Base-by-base conservation (phyloP, 2,113 vertebrate genomes). In the Actinemys pallida region DNA sequence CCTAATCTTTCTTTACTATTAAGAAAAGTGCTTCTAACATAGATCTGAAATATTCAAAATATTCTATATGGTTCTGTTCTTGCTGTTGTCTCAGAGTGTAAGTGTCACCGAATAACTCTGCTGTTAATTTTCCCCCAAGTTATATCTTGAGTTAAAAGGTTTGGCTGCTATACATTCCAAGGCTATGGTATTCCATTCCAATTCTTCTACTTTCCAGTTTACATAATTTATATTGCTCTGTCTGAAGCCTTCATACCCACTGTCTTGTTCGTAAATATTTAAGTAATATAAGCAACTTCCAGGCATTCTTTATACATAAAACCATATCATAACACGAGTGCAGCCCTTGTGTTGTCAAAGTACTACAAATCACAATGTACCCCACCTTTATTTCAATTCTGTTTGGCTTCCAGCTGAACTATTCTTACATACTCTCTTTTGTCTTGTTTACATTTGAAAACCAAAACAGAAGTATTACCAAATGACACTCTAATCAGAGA, bases 141-240 rank as follows among this genome's bases (percentile, higher is more conserved):
- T 96, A 87, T 80, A 94, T 94, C 87, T 83, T 79, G 57, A 94
- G 81, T 88, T 96, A 52, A 94, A 96, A 95, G 84, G 57, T 25
- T 47, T 79, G 86, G 39, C 79, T 93, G 50, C 84, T 97, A 75
- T 93, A 93, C 86, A 82, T 97, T 96, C 96, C 88, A 97, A 97
- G 93, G 96, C 4, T 97, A 80, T 83, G 65, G 78, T 78, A 88
- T 94, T 97, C 85, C 92, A 87, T 75, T 59, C 82, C 86, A 91
- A 79, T 90, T 90, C 83, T 72, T 88, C 62, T 95, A 75, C 56
- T 53, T 97, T 97, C 96, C 97, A 92, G 81, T 14, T 97, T 92
- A 90, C 94, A 93, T 97, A 97, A 97, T 97, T 97, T 97, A 97
- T 98, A 93, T 92, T 24, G 3, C 81, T 95, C 95, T 98, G 91